Evolutionary conservation across 1,140 invertebrate species (phyloP).

Genomic region (Aphidius ervi): DNA sequence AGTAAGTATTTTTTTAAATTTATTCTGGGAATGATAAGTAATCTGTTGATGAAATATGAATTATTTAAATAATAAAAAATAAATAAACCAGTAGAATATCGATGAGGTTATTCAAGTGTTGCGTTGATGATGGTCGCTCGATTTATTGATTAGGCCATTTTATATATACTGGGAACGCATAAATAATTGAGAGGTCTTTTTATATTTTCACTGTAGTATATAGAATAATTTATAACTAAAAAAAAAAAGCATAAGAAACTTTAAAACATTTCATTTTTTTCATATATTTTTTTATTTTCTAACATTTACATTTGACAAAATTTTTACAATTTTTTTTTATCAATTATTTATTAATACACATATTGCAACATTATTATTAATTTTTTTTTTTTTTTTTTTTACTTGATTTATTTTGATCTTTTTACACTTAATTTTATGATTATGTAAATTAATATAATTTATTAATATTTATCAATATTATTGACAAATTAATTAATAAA

Average conservation of each 20-base stretch:
- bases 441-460: no score
- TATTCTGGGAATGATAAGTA: no score
- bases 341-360: conserved; percentile 46
- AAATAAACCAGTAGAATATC: not conserved
- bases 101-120: conserved; percentile 39
- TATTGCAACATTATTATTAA: conserved; percentile 30
- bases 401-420: not conserved
- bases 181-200: conserved; percentile 47
- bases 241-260: not conserved
- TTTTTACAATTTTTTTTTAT: conserved; percentile 29
- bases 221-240: not conserved
- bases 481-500: no score
- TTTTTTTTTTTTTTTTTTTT: conserved; percentile 7
- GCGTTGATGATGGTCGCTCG: conserved; percentile 29
- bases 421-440: not conserved
- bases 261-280: conserved; percentile 32
- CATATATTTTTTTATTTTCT: conserved; percentile 51
- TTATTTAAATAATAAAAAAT: conserved; percentile 1
- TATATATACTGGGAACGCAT: conserved; percentile 43
- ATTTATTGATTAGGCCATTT: conserved; percentile 48
- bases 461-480: no score
- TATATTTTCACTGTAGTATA: conserved; percentile 21
- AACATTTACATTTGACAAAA: conserved; percentile 54
- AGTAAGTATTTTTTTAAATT: no score
- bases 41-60: no score